phyloP scores from a whole-genome alignment of 2,113 vertebrate genomes.

The Cryptomyrus ogoouensis region DNA sequence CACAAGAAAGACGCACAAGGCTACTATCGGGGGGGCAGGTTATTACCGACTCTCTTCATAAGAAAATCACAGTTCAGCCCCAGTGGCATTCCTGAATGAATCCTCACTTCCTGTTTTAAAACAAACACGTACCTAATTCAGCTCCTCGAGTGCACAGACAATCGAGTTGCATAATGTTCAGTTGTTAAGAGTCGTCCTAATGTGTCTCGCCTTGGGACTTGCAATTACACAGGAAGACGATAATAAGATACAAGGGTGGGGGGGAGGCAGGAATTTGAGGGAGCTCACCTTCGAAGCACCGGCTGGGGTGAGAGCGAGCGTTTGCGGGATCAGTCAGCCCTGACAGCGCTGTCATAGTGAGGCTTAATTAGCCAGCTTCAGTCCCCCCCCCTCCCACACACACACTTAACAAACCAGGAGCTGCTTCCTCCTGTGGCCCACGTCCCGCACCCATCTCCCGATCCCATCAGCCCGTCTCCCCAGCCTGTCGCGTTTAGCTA shows the following conservation, averaged over 20 bases:
- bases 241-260: constrained; percentile 51
- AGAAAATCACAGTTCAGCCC: neutral
- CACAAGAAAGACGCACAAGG: neutral
- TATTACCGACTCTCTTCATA: neutral
- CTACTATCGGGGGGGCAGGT: neutral
- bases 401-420: constrained; percentile 64
- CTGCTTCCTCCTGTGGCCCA: constrained; percentile 41
- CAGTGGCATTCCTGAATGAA: neutral
- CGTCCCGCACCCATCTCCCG: constrained; percentile 28
- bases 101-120: neutral
- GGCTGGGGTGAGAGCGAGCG: constrained; percentile 60
- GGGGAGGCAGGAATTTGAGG: constrained; percentile 39
- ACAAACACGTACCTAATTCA: constrained; percentile 5
- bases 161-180: constrained; percentile 17
- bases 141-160: constrained; percentile 11
- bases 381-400: constrained; percentile 42
- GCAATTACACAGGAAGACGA: constrained; percentile 41
- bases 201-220: constrained; percentile 26
- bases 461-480: constrained; percentile 41
- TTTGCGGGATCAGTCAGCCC: constrained; percentile 69
- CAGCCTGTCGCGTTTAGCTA: constrained; percentile 44
- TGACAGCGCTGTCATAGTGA: constrained; percentile 69
- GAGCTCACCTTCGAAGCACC: constrained; percentile 60
- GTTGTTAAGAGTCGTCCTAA: constrained; percentile 19
- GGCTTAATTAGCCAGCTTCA: constrained; percentile 69